Evolutionary conservation across 2,888 invertebrate species (phyloP), one percentile per base, ranked within the genome.

Genomic region (Clepsis dumicolana): DNA sequence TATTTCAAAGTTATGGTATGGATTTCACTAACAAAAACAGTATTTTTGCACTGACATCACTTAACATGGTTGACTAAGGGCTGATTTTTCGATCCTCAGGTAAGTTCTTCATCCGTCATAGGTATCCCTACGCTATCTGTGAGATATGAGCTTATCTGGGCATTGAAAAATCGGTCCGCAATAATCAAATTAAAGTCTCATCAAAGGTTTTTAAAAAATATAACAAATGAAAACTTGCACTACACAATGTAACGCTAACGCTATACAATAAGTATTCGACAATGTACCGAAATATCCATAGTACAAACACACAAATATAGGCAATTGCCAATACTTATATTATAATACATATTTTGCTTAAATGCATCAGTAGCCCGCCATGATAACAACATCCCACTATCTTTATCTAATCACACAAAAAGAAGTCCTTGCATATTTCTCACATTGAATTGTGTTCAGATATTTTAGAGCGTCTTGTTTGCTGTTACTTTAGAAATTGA

Each of bases 301-400:
- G 32, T 35, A 61, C 60, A 48, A 48, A 60, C 60, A 50, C 61
- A 61, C 60, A 21, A 18, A 44, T 60, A 60, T 50, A 61, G 29
- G 32, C 32, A 29, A 48, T 44, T 54, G 27, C 21, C 48, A 32
- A 48, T 14, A 10, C 16, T 44, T 38, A 44, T 16, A 44, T 29
- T 29, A 44, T 16, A 44, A 44, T 44, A 44, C 44, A 44, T 18
- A 44, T 18, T 44, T 44, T 18, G 7, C 44, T 18, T 44, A 38
- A 38, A 38, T 14, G 38, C 32, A 35, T 35, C 10, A 35, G 10
- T 35, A 4, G 4, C 4, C 38, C n/a, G n/a, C n/a, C 38, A 3
- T n/a, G 5, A 38, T 38, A 38, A 14, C n/a, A 4, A 38, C n/a
- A n/a, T 38, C n/a, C 38, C n/a, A 38, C n/a, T 38, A 35, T 14